Evolutionary conservation across 2,888 invertebrate genomes (phyloP), one percentile per base, ranked within the genome.

Genomic region (Caenorhabditis panamensis): DNA sequence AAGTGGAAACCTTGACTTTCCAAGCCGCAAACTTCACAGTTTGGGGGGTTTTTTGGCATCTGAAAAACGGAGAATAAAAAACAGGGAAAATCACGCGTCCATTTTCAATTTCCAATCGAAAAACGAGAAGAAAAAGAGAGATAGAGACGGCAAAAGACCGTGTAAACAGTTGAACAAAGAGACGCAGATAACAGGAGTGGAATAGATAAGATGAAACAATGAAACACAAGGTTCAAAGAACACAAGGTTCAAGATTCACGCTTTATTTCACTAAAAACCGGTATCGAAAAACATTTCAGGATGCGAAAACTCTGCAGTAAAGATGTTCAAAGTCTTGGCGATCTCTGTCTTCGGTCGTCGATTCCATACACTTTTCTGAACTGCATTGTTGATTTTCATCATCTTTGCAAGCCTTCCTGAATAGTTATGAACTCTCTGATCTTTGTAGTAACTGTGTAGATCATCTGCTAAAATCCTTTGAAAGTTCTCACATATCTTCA

Each of bases 341-440:
- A 84, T 31, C 9, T 84, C 82, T 56, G 80, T 67, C 51, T 80
- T 68, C 51, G 80, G 61, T 11, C 69, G 73, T 13, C 67, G 59
- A 36, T 82, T 72, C 73, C 78, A 71, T 13, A 79, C 75, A 26
- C 78, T 81, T 36, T 78, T 79, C 79, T 83, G 80, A 2, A 84
- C 59, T 2, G 77, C 80, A 13, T 75, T 58, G 26, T 82, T 78
- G n/a, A 84, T 54, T 6, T 66, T 67, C 84, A 84, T 75, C 37
- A 84, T 22, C 44, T 75, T 73, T 11, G 80, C 71, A 13, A 84
- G 49, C 28, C 84, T 31, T 20, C 76, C 75, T 0, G 82, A 82
- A 31, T 84, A 84, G 26, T 78, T 78, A 6, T 62, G 44, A 63
- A 66, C 66, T n/a, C 64, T 71, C 41, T 54, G 44, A 0, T 78